Evolutionary conservation across 2,888 invertebrate genomes (phyloP).

Genomic region (Drosophila setosimentum): DNA sequence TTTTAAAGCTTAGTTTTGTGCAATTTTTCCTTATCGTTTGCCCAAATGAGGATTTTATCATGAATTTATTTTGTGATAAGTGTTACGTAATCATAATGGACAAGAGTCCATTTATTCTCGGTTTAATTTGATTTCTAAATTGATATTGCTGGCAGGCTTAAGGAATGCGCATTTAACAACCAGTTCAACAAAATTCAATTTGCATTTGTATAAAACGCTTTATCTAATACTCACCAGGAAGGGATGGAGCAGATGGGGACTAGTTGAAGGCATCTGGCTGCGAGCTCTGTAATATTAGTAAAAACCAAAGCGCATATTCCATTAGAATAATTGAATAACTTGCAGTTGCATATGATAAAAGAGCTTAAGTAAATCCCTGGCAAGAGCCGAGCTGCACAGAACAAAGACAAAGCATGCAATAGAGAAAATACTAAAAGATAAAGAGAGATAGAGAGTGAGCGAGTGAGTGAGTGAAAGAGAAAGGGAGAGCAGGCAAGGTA

Average conservation of each 20-base stretch:
- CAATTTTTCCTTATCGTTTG: not conserved
- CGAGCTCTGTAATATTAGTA: constrained; percentile 36
- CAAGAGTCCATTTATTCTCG: not conserved
- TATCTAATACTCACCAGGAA: constrained; percentile 43
- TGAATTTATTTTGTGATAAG: not conserved
- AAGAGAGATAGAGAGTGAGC: not conserved
- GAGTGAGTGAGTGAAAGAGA: not conserved
- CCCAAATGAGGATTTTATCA: not conserved
- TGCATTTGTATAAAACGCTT: constrained; percentile 54
- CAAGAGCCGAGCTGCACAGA: not conserved
- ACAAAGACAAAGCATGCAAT: constrained; percentile 6
- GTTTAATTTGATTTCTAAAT: not conserved
- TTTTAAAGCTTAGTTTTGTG: not conserved
- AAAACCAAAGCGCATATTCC: constrained; percentile 60
- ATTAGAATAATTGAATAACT: constrained; percentile 81
- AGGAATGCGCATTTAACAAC: constrained; percentile 7
- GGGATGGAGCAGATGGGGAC: constrained; percentile 2
- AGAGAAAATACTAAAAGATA: not conserved
- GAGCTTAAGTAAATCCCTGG: constrained; percentile 76
- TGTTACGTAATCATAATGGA: not conserved
- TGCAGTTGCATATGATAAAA: constrained; percentile 60
- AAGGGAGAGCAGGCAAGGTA: constrained; percentile 24
- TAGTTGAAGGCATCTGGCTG: constrained; percentile 18
- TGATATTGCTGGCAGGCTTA: not conserved
- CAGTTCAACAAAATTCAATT: constrained; percentile 44